phyloP scores from a whole-genome alignment of 2,888 invertebrate genomes.

The Notodonta ziczac region DNA sequence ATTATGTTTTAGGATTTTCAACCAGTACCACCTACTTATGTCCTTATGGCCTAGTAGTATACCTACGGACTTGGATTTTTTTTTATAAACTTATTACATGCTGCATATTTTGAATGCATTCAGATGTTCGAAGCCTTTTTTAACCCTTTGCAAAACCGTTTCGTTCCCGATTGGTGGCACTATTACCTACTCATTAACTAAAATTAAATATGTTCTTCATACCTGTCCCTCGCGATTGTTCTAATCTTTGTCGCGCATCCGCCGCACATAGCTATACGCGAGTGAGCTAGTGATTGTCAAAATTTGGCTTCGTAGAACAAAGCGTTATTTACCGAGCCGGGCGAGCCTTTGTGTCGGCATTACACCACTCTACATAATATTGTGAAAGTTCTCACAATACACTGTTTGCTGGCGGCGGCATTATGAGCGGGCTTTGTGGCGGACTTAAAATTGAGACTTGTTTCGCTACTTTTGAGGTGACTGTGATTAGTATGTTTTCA shows the following conservation, averaged over 20 bases:
- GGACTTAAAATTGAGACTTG: constrained; percentile 59
- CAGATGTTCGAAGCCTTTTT: too few relatives aligned
- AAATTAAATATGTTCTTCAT: background rate
- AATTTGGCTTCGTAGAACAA: constrained; percentile 85
- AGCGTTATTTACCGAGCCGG: constrained; percentile 83
- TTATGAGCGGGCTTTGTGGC: constrained; percentile 63
- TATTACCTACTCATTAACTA: too few relatives aligned
- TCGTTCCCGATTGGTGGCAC: too few relatives aligned
- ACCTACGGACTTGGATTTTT: too few relatives aligned
- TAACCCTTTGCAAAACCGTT: too few relatives aligned
- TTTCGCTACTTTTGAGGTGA: constrained; percentile 52
- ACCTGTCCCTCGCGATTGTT: constrained; percentile 11
- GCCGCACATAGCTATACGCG: constrained; percentile 64
- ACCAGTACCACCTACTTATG: too few relatives aligned
- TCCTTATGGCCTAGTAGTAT: too few relatives aligned
- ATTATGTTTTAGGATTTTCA: too few relatives aligned
- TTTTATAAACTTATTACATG: too few relatives aligned
- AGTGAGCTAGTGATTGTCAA: constrained; percentile 85
- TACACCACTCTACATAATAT: constrained; percentile 84
- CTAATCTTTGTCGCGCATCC: constrained; percentile 62
- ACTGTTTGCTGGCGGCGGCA: constrained; percentile 69
- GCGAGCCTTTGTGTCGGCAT: constrained; percentile 81
- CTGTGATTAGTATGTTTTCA: constrained; percentile 50
- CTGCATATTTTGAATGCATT: too few relatives aligned
- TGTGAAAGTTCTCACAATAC: constrained; percentile 82